Conservation (phyloP, 2,113 vertebrate genomes). For the Gymnorhina tibicen region DNA sequence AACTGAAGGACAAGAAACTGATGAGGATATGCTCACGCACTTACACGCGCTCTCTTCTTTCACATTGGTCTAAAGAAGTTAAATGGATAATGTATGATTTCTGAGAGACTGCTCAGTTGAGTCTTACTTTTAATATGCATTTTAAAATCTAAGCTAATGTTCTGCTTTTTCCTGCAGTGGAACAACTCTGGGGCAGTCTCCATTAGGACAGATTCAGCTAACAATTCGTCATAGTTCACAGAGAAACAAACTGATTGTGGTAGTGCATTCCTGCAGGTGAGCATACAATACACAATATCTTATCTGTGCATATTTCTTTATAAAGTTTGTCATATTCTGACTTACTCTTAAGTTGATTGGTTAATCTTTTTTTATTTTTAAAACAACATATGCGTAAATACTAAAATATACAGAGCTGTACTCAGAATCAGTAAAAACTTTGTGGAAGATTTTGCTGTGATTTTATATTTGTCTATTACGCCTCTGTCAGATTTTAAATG, state of each 20-base stretch:
- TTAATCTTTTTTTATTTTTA: not conserved
- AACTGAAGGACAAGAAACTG: not conserved
- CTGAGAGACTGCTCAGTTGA: not conserved
- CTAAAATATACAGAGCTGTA: not conserved
- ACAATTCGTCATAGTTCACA: constrained; percentile 91
- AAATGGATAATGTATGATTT: not conserved
- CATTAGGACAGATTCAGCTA: constrained; percentile 90
- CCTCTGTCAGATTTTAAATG: not conserved
- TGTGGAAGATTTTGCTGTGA: not conserved
- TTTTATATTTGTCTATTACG: not conserved
- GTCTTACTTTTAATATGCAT: not conserved
- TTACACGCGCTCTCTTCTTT: not conserved
- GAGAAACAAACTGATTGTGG: constrained; percentile 92
- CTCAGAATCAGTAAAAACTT: not conserved
- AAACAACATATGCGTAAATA: not conserved
- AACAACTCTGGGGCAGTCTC: constrained; percentile 80
- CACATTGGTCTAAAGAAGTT: not conserved
- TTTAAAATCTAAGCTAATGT: not conserved
- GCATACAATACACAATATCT: not conserved
- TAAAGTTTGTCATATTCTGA: not conserved
- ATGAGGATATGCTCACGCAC: not conserved
- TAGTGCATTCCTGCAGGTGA: constrained; percentile 91
- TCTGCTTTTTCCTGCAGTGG: constrained; percentile 75
- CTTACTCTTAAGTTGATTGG: not conserved
- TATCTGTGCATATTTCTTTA: not conserved